phyloP scores from a whole-genome alignment of 1,140 invertebrate genomes.

The Philotrypesis tridentata region DNA sequence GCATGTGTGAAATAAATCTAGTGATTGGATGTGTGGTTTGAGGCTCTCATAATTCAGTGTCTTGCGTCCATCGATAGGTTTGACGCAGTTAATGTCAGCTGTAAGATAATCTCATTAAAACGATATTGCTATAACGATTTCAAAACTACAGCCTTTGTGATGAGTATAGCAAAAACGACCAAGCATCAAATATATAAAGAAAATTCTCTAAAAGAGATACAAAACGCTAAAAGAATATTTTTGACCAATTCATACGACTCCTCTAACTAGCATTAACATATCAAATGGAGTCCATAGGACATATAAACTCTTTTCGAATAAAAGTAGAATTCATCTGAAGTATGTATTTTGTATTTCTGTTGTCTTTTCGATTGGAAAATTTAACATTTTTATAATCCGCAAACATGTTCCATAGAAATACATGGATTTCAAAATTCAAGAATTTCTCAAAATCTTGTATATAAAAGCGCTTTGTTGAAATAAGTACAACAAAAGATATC shows the following conservation, averaged over 20 bases:
- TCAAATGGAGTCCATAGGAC: conserved; percentile 40
- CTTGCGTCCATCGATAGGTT: conserved; percentile 40
- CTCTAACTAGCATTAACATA: conserved; percentile 45
- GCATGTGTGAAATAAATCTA: conserved; percentile 57
- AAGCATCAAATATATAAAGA: conserved; percentile 38
- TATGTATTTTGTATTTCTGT: conserved; percentile 8
- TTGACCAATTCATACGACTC: conserved; percentile 43
- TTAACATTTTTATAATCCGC: not conserved
- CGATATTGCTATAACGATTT: conserved; percentile 37
- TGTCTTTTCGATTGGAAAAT: not conserved
- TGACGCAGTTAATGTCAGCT: conserved; percentile 44
- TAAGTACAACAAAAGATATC: conserved; percentile 18
- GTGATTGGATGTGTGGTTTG: conserved; percentile 56
- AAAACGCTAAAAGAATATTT: conserved; percentile 44
- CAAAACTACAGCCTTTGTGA: conserved; percentile 38
- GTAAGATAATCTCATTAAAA: conserved; percentile 44
- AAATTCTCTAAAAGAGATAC: conserved; percentile 7
- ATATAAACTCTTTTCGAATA: not conserved
- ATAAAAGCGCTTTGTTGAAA: conserved; percentile 32
- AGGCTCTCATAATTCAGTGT: conserved; percentile 51
- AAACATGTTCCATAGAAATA: not conserved
- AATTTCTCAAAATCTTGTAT: conserved; percentile 44
- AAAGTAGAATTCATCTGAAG: not conserved
- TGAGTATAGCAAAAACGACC: conserved; percentile 43
- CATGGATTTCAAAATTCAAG: conserved; percentile 40